Percentiles rank a stretch among this genome's conserved stretches.
phyloP scores from a whole-genome alignment of 1,140 invertebrate species.

The Drosophila bifasciata region DNA sequence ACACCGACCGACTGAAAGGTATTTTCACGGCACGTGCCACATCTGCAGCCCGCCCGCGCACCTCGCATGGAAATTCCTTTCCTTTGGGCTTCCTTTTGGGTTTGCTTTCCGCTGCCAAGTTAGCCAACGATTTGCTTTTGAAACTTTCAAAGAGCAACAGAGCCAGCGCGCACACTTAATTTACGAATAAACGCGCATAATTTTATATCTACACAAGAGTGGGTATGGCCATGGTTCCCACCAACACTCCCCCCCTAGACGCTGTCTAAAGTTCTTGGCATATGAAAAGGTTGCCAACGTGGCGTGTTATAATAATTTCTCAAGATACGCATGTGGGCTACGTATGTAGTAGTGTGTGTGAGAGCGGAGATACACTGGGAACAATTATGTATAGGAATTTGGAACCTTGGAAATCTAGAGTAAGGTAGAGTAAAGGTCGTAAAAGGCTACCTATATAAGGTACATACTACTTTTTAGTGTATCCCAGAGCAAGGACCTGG shows the following conservation, averaged over 20 bases:
- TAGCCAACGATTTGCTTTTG: slow-evolving; percentile 50
- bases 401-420: too few relatives aligned
- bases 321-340: slow-evolving; percentile 57
- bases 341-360: neutral
- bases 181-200: slow-evolving; percentile 82
- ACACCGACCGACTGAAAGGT: slow-evolving; percentile 37
- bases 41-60: neutral
- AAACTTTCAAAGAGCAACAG: slow-evolving; percentile 72
- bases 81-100: slow-evolving; percentile 4
- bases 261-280: slow-evolving; percentile 76
- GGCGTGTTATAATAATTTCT: slow-evolving; percentile 82
- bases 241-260: neutral
- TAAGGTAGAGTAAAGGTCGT: too few relatives aligned
- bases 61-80: slow-evolving; percentile 17
- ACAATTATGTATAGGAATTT: too few relatives aligned
- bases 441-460: too few relatives aligned
- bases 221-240: slow-evolving; percentile 13
- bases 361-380: neutral
- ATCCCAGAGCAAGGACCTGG: too few relatives aligned
- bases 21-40: slow-evolving; percentile 30
- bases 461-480: too few relatives aligned
- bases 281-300: slow-evolving; percentile 82
- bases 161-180: slow-evolving; percentile 73
- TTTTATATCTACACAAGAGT: slow-evolving; percentile 75
- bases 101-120: slow-evolving; percentile 34